These are phyloP conservation scores for Oreochromis aureus DNA, from an alignment of 2,113 vertebrate species.

Conservation along the genomic window DNA sequence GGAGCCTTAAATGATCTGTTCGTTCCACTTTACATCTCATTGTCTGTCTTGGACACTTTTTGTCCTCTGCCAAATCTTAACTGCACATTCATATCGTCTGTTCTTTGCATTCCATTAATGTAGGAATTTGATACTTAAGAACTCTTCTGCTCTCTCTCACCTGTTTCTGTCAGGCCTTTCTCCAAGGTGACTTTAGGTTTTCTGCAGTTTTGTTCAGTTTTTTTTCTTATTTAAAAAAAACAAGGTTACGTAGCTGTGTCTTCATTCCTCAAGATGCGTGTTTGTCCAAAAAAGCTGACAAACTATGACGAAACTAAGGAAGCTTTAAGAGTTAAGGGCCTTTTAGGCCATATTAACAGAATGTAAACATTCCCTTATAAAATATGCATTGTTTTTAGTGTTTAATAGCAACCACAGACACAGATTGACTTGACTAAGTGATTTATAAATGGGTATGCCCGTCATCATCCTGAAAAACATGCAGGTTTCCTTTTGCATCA, in stretches of 20 bases:
- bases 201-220: not conserved
- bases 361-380: not conserved
- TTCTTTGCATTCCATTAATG: slow-evolving; percentile 8
- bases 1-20: slow-evolving; percentile 9
- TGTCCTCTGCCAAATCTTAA: not conserved
- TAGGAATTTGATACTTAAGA: slow-evolving; percentile 11
- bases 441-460: not conserved
- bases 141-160: not conserved
- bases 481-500: not conserved
- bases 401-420: not conserved
- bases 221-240: fast-evolving
- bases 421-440: not conserved
- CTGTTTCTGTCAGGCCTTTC: not conserved
- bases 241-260: not conserved
- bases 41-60: not conserved
- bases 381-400: not conserved
- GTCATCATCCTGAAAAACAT: not conserved
- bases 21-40: not conserved
- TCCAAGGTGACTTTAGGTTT: slow-evolving; percentile 6
- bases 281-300: not conserved
- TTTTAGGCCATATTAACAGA: not conserved
- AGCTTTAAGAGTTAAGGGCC: not conserved
- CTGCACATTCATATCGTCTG: not conserved
- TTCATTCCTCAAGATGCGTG: not conserved
- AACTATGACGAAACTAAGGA: not conserved